Conservation (phyloP, 2,888 invertebrate genomes). For the Penaeus monodon region DNA sequence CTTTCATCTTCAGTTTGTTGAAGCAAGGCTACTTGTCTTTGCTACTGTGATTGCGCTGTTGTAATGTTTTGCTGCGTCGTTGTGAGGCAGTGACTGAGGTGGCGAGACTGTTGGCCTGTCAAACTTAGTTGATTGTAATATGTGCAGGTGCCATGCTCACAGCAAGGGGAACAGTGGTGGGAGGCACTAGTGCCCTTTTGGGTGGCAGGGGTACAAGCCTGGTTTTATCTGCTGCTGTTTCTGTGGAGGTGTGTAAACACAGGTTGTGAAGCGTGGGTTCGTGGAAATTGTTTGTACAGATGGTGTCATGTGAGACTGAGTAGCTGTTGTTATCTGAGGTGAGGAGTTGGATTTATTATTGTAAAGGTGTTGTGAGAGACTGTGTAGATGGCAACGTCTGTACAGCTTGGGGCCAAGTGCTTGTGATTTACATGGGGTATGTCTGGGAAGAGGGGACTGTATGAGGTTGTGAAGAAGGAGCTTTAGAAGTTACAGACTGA, state of each 20-base stretch:
- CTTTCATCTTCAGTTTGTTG: constrained; percentile 38
- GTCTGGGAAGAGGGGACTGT: constrained; percentile 12
- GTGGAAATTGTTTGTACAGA: constrained; percentile 24
- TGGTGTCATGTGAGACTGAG: not conserved
- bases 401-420: constrained; percentile 17
- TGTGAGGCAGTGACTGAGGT: constrained; percentile 55
- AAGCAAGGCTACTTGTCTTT: constrained; percentile 40
- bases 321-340: not conserved
- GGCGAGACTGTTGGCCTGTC: constrained; percentile 28
- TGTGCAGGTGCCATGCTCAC: constrained; percentile 16
- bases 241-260: constrained; percentile 27
- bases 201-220: constrained; percentile 14
- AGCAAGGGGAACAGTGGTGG: constrained; percentile 11
- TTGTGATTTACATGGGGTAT: constrained; percentile 10
- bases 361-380: not conserved
- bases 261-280: constrained; percentile 24
- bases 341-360: not conserved
- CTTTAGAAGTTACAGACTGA: no score
- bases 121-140: constrained; percentile 11
- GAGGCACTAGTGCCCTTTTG: constrained; percentile 5
- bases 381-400: constrained; percentile 14
- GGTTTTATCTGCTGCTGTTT: constrained; percentile 12
- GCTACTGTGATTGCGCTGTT: constrained; percentile 42
- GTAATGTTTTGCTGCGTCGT: constrained; percentile 41
- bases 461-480: constrained; percentile 9